Evolutionary conservation across 2,888 invertebrate genomes (phyloP), one percentile per base, ranked within the genome.

Genomic region (Machimus atricapillus): DNA sequence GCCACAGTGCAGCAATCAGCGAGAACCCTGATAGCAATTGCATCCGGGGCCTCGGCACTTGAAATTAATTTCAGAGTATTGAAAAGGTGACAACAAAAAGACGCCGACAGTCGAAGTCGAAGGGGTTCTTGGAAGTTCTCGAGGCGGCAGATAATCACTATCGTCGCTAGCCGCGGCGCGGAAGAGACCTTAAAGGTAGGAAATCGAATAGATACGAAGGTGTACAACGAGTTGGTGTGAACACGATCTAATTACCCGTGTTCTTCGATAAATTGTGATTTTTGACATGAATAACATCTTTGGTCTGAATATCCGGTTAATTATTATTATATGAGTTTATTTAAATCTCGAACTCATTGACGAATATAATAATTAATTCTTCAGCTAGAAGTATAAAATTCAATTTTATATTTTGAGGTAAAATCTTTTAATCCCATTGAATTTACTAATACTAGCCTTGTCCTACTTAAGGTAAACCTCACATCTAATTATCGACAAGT

Each of bases 231-330:
- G 90, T 89, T 87, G 90, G 90, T 91, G 92, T 91, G 91, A 91
- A 92, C 92, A 92, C 90, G 91, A 90, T 90, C 91, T 91, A 91
- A 92, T 92, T 92, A 92, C 90, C 89, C 89, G 86, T 89, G 89
- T 89, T 88, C 58, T 7, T 12, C 6, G 82, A 82, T 58, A 82
- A 56, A 31, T 81, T 19, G 37, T 12, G 34, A 76, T n/a, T 76
- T 76, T 76, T 66, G 12, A 27, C 19, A 9, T 66, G 27, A 66
- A 27, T 27, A 27, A 12, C 27, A 3, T 66, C 27, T 66, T 19
- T 66, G 23, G 52, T 19, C 52, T 16, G 7, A 16, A 46, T 16
- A 46, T 46, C 14, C 16, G 12, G 43, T 12, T 40, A 40, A 34
- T 34, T 34, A 34, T 34, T 34, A 34, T 34, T 34, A 34, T 34